Evolutionary conservation across 2,888 invertebrate genomes (phyloP).

Genomic region (Caenorhabditis virilis): DNA sequence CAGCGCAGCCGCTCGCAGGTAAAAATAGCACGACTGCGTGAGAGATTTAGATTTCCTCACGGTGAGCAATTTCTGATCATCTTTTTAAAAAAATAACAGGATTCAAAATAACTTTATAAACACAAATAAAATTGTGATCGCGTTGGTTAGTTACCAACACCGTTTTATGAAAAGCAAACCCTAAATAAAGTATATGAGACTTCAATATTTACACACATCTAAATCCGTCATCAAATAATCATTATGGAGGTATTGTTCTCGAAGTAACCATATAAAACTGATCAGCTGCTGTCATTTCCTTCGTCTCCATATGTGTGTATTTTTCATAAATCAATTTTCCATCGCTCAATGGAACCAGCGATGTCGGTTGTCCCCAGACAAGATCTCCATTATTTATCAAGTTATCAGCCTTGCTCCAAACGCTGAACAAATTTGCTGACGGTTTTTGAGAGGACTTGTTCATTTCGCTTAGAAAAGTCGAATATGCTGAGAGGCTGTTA

Average conservation of each 20-base stretch:
- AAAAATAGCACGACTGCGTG: too few species aligned
- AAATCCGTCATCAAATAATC: too few species aligned
- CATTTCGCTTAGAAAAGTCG: slow-evolving; percentile 32
- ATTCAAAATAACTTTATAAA: too few species aligned
- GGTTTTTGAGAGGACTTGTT: slow-evolving; percentile 34
- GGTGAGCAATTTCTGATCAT: too few species aligned
- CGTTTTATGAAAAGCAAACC: too few species aligned
- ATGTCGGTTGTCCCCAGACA: slow-evolving; percentile 56
- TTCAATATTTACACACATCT: too few species aligned
- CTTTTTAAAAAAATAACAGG: too few species aligned
- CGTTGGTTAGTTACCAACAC: too few species aligned
- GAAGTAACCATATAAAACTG: slow-evolving; percentile 27
- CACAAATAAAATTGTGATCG: too few species aligned
- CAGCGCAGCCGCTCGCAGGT: too few species aligned
- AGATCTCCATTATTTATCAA: slow-evolving; percentile 51
- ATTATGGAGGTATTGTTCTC: slow-evolving; percentile 13
- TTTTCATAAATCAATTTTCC: slow-evolving; percentile 32
- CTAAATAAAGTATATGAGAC: too few species aligned
- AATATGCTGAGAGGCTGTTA: slow-evolving; percentile 21
- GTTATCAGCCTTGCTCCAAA: slow-evolving; percentile 54
- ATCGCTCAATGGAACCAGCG: slow-evolving; percentile 46
- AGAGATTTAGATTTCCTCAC: too few species aligned
- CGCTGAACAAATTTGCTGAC: slow-evolving; percentile 36
- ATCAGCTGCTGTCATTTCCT: slow-evolving; percentile 50
- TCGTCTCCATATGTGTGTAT: slow-evolving; percentile 55